phyloP scores from a whole-genome alignment of 2,888 invertebrate species.

The Meghimatium bilineatum region DNA sequence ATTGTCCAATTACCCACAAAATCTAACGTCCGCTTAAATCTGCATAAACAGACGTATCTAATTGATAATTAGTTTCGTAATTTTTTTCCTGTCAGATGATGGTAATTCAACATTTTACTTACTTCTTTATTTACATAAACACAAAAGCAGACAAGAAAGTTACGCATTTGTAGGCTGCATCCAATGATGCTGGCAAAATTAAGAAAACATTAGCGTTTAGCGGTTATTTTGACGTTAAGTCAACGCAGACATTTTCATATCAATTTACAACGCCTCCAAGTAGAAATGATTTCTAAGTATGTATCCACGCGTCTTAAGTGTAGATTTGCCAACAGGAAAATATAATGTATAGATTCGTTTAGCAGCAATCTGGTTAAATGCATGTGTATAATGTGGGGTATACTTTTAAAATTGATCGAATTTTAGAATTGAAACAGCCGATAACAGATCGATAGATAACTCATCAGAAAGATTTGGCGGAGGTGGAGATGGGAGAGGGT shows the following conservation, averaged over 20 bases:
- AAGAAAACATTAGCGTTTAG: constrained; percentile 1
- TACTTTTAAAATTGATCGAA: no score
- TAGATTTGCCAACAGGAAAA: constrained; percentile 11
- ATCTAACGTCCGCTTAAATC: not conserved
- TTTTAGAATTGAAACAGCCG: no score
- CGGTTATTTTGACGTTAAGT: constrained; percentile 25
- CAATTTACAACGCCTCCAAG: constrained; percentile 5
- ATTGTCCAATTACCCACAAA: not conserved
- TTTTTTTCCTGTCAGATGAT: not conserved
- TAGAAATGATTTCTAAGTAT: constrained; percentile 26
- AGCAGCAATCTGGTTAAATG: constrained; percentile 1
- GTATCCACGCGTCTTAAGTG: constrained; percentile 15
- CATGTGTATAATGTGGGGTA: no score
- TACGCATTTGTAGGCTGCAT: not conserved
- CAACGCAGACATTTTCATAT: constrained; percentile 17
- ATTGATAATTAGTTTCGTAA: not conserved
- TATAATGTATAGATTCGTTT: not conserved
- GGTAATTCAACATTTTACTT: constrained; percentile 20
- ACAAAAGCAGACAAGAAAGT: not conserved
- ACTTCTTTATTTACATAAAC: not conserved
- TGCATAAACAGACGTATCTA: not conserved
- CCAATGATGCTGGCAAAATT: not conserved
- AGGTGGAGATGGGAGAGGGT: no score
- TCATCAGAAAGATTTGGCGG: no score
- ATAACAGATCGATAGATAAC: no score